Evolutionary conservation across 2,797 vertebrate species (phyloP).

Genomic region (Garrulus glandarius): DNA sequence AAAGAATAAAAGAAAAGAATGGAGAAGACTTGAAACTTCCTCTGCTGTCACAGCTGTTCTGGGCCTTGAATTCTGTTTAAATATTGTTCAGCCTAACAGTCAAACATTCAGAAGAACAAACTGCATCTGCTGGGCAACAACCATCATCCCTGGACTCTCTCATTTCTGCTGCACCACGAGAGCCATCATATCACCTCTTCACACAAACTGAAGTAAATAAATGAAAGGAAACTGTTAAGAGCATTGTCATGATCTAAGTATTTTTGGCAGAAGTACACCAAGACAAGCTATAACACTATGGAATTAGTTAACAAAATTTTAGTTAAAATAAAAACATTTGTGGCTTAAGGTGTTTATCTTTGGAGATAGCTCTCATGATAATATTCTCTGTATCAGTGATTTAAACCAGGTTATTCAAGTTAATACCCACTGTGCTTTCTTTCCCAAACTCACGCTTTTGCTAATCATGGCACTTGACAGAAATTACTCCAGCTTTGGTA

Average conservation of each 20-base stretch:
- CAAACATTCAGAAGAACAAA: slow-evolving; percentile 10
- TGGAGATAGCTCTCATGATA: neutral
- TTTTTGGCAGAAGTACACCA: neutral
- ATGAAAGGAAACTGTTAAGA: neutral
- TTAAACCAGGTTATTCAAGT: neutral
- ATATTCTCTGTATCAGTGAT: neutral
- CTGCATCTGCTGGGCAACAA: neutral
- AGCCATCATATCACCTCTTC: neutral
- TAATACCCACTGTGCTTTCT: neutral
- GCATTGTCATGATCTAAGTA: neutral
- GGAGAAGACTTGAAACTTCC: neutral
- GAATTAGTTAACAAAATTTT: neutral
- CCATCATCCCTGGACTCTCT: neutral
- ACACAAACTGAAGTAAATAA: neutral
- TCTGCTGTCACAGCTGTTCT: slow-evolving; percentile 1
- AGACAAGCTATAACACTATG: neutral
- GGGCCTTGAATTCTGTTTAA: neutral
- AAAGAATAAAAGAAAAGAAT: neutral
- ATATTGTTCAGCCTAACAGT: neutral
- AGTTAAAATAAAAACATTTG: neutral
- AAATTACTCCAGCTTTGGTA: neutral
- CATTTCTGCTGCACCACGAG: neutral
- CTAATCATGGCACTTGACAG: neutral
- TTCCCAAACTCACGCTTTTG: neutral
- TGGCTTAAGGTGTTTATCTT: neutral